Conservation (phyloP, 1,140 invertebrate genomes). For the Aleiodes sp. region DNA sequence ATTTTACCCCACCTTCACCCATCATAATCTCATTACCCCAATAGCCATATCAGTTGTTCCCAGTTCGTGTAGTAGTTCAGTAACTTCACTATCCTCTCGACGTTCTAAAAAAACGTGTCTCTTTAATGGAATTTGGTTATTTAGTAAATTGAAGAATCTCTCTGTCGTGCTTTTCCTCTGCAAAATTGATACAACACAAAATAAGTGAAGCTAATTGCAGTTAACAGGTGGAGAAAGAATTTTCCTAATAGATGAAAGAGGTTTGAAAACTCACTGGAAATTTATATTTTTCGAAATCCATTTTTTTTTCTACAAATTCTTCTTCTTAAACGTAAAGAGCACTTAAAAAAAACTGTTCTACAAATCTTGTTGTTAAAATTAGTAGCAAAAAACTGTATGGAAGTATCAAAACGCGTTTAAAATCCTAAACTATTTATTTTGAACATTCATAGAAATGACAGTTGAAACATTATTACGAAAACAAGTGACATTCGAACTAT, state of each 20-base stretch:
- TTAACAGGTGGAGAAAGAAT: too few species aligned
- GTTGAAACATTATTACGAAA: not conserved
- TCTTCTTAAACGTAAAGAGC: not conserved
- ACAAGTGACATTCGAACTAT: not conserved
- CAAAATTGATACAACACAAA: too few species aligned
- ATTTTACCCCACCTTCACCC: too few species aligned
- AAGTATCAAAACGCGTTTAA: not conserved
- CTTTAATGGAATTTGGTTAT: not conserved
- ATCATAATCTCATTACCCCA: conserved; percentile 38
- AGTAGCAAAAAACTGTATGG: not conserved
- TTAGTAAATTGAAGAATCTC: not conserved
- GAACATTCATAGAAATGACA: not conserved
- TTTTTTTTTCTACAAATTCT: not conserved
- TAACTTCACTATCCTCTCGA: conserved; percentile 28
- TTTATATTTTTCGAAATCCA: conserved; percentile 1
- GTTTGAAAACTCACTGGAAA: not conserved
- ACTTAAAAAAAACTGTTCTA: not conserved
- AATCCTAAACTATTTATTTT: not conserved
- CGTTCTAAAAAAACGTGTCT: not conserved
- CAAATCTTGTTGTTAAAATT: not conserved
- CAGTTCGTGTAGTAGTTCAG: conserved; percentile 39
- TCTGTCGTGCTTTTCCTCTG: not conserved
- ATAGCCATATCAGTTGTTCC: conserved; percentile 42
- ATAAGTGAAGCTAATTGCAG: too few species aligned
- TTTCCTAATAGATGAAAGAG: not conserved